Evolutionary conservation across 2,797 vertebrate species (phyloP).

Genomic region (Hydrocynus forskahlii): DNA sequence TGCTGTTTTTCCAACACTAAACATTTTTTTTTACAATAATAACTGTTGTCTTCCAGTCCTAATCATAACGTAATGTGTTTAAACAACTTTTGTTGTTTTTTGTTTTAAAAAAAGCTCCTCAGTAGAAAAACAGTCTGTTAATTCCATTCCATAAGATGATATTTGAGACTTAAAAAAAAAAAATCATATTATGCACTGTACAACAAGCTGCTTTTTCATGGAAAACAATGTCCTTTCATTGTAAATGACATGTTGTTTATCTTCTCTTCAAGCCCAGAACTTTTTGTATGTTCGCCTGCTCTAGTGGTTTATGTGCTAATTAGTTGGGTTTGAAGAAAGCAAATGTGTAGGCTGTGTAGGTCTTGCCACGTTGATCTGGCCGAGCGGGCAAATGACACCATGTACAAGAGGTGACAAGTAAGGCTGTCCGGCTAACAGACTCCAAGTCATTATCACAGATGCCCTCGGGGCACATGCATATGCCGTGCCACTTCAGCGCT

Average conservation of each 20-base stretch:
- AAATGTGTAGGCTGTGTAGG: not conserved
- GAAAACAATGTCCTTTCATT: not conserved
- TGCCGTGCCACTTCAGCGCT: slow-evolving; percentile 23
- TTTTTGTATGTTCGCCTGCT: not conserved
- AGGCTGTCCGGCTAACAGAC: slow-evolving; percentile 27
- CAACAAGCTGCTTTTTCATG: not conserved
- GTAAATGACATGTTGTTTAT: not conserved
- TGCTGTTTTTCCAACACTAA: no score
- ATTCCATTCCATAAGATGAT: not conserved
- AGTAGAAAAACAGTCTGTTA: not conserved
- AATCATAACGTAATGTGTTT: not conserved
- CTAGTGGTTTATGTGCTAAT: slow-evolving; percentile 10
- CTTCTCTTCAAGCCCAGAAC: not conserved
- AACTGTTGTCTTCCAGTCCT: no score
- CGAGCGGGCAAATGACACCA: slow-evolving; percentile 8
- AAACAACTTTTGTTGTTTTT: not conserved
- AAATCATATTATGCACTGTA: not conserved
- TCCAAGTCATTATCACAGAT: slow-evolving; percentile 44
- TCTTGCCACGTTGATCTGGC: not conserved
- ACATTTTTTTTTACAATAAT: no score
- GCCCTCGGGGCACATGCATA: slow-evolving; percentile 1
- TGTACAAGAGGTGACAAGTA: slow-evolving; percentile 22
- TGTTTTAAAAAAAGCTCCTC: not conserved
- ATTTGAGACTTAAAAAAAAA: no score
- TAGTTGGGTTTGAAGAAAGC: not conserved